These are phyloP conservation scores for Bathybates hornii DNA, from an alignment of 2,113 vertebrate genomes.

Conservation along the genomic window DNA sequence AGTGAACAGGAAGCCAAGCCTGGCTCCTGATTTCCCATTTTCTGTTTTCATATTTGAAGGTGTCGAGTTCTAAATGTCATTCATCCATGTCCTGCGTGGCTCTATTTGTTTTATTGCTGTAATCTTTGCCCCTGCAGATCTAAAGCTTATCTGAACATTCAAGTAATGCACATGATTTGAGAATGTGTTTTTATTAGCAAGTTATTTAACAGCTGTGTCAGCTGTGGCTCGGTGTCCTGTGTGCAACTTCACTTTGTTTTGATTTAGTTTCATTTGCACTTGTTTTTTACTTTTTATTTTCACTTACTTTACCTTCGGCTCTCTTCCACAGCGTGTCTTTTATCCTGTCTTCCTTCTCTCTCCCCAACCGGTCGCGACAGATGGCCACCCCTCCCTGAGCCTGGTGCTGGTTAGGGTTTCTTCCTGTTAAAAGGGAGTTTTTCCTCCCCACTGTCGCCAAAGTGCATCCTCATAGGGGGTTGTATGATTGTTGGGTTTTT, in stretches of 20 bases:
- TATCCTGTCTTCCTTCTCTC: not conserved
- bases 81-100: not conserved
- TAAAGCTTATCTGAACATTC: not conserved
- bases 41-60: not conserved
- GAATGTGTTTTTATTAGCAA: not conserved
- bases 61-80: not conserved
- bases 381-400: accelerated
- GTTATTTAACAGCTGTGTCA: not conserved
- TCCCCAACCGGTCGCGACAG: accelerated
- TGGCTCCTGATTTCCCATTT: not conserved
- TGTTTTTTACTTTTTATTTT: not conserved
- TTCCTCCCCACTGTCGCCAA: not conserved
- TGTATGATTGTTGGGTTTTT: not conserved
- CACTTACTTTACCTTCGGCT: not conserved
- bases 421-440: not conserved
- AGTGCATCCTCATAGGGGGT: not conserved
- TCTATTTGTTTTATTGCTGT: not conserved
- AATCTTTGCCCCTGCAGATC: not conserved
- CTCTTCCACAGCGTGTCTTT: not conserved
- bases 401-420: not conserved
- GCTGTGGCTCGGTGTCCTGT: not conserved
- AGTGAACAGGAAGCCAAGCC: not conserved
- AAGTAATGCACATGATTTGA: not conserved
- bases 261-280: not conserved
- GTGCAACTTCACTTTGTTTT: not conserved